Evolutionary conservation across 2,113 vertebrate species (phyloP).

Genomic region (Spea multiplicata): DNA sequence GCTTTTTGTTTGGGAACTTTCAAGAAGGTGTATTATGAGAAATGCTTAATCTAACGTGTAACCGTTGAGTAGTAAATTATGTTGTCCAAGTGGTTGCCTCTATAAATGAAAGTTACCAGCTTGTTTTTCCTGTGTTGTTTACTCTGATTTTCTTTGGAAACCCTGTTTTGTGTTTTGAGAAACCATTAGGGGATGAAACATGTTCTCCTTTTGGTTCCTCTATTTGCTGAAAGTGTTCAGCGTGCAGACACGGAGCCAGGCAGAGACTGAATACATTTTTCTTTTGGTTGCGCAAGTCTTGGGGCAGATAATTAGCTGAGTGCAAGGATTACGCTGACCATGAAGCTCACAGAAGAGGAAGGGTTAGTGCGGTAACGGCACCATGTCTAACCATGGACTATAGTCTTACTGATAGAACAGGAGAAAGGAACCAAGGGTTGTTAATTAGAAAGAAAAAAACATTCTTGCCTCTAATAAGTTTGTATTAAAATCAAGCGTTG

Average conservation of each 20-base stretch:
- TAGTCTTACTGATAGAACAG: not conserved
- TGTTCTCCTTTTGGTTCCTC: slow-evolving; percentile 45
- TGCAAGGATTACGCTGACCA: not conserved
- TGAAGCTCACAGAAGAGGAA: not conserved
- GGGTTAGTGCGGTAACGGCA: not conserved
- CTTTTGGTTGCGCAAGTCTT: slow-evolving; percentile 1
- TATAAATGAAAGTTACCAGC: too few relatives aligned
- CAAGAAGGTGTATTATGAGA: too few relatives aligned
- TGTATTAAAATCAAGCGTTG: not conserved
- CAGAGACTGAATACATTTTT: slow-evolving; percentile 16
- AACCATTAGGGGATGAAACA: slow-evolving; percentile 37
- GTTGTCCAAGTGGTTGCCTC: too few relatives aligned
- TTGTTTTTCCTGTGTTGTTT: not conserved
- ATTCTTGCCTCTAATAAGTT: too few relatives aligned
- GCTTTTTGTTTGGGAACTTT: too few relatives aligned
- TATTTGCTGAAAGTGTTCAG: slow-evolving; percentile 10
- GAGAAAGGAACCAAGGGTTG: slow-evolving; percentile 19
- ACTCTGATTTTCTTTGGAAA: slow-evolving; percentile 9
- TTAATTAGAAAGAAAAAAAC: too few relatives aligned
- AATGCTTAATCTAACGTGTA: too few relatives aligned
- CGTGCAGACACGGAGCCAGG: slow-evolving; percentile 27
- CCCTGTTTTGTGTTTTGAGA: slow-evolving; percentile 12
- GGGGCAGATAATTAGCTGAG: not conserved
- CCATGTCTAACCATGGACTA: not conserved
- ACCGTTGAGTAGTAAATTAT: too few relatives aligned